phyloP scores from a whole-genome alignment of 2,888 invertebrate genomes.

The Cheilosia scutellata region DNA sequence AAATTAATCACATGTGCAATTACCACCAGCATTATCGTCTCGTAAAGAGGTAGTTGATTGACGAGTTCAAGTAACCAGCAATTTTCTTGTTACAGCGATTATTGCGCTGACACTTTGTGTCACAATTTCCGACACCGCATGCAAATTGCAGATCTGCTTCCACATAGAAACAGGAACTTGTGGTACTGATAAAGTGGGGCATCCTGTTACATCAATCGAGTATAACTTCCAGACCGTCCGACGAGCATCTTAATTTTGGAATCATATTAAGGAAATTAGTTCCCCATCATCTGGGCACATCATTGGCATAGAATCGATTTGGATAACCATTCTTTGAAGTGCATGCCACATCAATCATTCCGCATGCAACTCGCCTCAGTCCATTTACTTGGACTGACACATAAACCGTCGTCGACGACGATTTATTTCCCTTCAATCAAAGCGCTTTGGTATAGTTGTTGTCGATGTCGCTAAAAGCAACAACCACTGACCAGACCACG shows the following conservation, averaged over 20 bases:
- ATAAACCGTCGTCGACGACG: slow-evolving; percentile 36
- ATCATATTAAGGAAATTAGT: slow-evolving; percentile 39
- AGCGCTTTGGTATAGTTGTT: slow-evolving; percentile 18
- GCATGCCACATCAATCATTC: slow-evolving; percentile 67
- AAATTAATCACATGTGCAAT: slow-evolving; percentile 10
- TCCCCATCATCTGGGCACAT: slow-evolving; percentile 22
- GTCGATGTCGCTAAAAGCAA: slow-evolving; percentile 63
- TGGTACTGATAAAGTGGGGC: not conserved
- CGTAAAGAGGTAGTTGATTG: slow-evolving; percentile 40
- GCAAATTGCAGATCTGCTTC: not conserved
- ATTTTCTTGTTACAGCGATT: slow-evolving; percentile 54
- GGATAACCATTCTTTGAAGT: slow-evolving; percentile 33
- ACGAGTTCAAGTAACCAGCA: slow-evolving; percentile 19
- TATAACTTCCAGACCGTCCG: not conserved
- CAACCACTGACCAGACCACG: slow-evolving; percentile 46
- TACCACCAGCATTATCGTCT: slow-evolving; percentile 41
- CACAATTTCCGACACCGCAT: slow-evolving; percentile 43
- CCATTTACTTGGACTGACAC: slow-evolving; percentile 27
- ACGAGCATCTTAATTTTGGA: slow-evolving; percentile 10
- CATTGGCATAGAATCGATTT: slow-evolving; percentile 62
- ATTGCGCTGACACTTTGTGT: slow-evolving; percentile 48
- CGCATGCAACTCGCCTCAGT: slow-evolving; percentile 34
- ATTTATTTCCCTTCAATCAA: slow-evolving; percentile 64
- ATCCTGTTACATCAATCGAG: not conserved
- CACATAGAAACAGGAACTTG: not conserved